These are phyloP conservation scores for Morelia viridis DNA, from an alignment of 2,797 vertebrate genomes.

Conservation along the genomic window DNA sequence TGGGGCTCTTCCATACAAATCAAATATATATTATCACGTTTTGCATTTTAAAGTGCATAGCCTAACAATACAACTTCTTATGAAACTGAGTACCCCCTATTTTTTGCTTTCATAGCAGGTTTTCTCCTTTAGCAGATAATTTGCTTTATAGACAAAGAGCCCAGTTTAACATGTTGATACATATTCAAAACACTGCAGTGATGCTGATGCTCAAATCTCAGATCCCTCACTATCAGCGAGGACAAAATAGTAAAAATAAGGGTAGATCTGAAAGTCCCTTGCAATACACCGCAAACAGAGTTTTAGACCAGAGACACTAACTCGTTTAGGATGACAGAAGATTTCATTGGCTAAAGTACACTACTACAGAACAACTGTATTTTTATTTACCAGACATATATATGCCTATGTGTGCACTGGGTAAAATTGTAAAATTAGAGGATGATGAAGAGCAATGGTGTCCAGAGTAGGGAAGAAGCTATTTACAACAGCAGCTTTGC, in stretches of 20 bases:
- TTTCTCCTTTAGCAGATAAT: conserved; percentile 13
- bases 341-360: neutral
- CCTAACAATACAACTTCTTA: conserved; percentile 47
- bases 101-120: conserved; percentile 22
- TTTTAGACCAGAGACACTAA: neutral
- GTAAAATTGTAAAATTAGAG: neutral
- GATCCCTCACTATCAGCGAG: neutral
- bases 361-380: neutral
- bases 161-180: neutral
- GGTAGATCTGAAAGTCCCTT: neutral
- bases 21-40: conserved; percentile 36
- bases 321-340: neutral
- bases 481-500: neutral
- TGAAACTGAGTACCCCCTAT: conserved; percentile 49
- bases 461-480: neutral
- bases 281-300: neutral
- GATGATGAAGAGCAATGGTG: neutral
- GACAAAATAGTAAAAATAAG: neutral
- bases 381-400: neutral
- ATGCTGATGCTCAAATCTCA: neutral
- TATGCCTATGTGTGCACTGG: neutral
- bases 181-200: neutral
- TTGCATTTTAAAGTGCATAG: conserved; percentile 42
- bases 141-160: neutral
- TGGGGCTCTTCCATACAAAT: conserved; percentile 46